A percentile compares a stretch with the other conserved stretches of the same genome.
Conservation (phyloP, 2,113 vertebrate genomes). For the Anser cygnoides region DNA sequence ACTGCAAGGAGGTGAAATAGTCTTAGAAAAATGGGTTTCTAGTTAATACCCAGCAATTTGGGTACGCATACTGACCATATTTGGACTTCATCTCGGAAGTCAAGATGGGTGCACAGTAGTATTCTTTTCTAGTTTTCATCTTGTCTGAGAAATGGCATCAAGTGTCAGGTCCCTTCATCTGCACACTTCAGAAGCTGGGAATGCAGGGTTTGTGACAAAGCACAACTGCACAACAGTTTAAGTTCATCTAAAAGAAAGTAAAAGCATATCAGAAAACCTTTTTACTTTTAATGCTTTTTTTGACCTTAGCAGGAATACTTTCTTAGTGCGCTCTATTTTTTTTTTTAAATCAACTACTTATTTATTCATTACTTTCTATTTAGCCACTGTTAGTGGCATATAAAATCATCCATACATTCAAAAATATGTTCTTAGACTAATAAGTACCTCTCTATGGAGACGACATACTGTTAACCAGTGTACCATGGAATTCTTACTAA, state of each 20-base stretch:
- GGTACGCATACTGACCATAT: background rate
- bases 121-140: background rate
- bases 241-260: background rate
- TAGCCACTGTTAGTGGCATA: background rate
- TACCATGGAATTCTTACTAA: background rate
- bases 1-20: background rate
- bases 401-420: background rate
- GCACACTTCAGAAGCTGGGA: background rate
- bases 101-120: accelerated
- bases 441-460: background rate
- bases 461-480: background rate
- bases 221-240: background rate
- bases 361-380: background rate
- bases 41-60: background rate
- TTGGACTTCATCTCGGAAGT: background rate
- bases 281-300: background rate
- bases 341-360: background rate
- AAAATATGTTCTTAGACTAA: background rate
- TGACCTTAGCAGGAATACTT: background rate
- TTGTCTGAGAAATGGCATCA: background rate
- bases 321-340: background rate
- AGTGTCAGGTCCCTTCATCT: background rate
- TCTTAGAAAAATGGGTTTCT: background rate
- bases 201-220: background rate
- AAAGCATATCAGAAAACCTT: background rate